Evolutionary conservation across 2,888 invertebrate genomes (phyloP), one percentile per base, ranked within the genome.

Genomic region (Hanleya hanleyi): DNA sequence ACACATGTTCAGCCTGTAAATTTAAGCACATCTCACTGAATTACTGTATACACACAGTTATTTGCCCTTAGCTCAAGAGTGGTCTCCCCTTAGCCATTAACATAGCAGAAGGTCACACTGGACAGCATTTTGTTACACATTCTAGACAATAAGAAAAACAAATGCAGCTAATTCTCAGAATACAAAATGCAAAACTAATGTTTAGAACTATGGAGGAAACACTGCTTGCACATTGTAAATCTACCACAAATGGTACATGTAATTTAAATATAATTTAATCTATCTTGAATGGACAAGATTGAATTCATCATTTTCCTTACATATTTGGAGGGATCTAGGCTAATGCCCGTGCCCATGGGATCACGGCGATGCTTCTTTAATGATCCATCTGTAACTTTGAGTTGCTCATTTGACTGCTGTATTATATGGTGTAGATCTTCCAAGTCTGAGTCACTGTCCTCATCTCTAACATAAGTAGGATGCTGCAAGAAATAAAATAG

Each of bases 1-100:
- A 94, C 88, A 95, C 93, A 87, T 97, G 93, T 92, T 96, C 96
- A 90, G 94, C 94, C 97, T 97, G 91, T 91, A 91, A 70, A 65
- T 73, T 38, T 64, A 61, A 51, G 36, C 32, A n/a, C 9, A 5
- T 32, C 32, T 49, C 18, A n/a, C 12, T 26, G 1, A 57, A 22
- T 1, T 61, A 18, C 65, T 37, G 18, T 15, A 35, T 15, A 36
- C n/a, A 32, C 5, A 22, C 32, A 1, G 32, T 29, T 61, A 61
- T 1, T 7, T 29, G 5, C 29, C 62, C 5, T 32, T 32, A 62
- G n/a, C n/a, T 62, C 5, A 18, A 62, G 0, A 29, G 1, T 32
- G n/a, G 7, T 1, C 33, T 62, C 32, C 1, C 32, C 29, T 3
- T 5, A 5, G 4, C 1, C n/a, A n/a, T n/a, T n/a, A n/a, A n/a